These are phyloP conservation scores for Gyrodactylus bullatarudis DNA, from an alignment of 1,140 invertebrate species.

Conservation along the genomic window DNA sequence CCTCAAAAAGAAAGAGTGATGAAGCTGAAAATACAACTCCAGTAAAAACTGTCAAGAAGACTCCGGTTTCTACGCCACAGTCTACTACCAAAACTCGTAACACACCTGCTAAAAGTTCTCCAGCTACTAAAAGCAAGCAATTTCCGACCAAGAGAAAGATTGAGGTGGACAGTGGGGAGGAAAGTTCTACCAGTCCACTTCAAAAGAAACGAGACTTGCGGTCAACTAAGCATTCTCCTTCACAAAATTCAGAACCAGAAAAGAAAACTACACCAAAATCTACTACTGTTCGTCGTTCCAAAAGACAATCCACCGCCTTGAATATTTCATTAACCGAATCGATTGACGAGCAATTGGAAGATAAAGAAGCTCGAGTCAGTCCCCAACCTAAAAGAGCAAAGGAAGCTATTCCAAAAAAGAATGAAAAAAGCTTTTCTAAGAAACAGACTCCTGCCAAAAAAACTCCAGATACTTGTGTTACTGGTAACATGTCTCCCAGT, in stretches of 20 bases:
- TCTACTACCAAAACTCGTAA: neutral
- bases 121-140: neutral
- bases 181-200: neutral
- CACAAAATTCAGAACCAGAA: no score
- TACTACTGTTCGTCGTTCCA: no score
- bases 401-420: no score
- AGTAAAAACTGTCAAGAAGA: neutral
- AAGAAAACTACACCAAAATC: no score
- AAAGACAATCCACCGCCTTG: no score
- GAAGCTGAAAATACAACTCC: neutral
- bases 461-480: no score
- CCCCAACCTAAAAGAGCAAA: no score
- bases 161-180: neutral
- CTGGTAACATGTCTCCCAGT: no score
- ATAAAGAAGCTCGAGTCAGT: no score
- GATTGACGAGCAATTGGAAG: neutral
- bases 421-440: no score
- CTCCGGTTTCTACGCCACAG: neutral
- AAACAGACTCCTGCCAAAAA: no score
- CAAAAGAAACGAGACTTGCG: neutral
- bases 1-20: neutral
- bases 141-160: neutral
- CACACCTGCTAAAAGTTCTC: neutral
- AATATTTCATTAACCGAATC: no score
- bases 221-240: neutral